phyloP scores from a whole-genome alignment of 2,113 vertebrate species.

The Lepisosteus osseus region DNA sequence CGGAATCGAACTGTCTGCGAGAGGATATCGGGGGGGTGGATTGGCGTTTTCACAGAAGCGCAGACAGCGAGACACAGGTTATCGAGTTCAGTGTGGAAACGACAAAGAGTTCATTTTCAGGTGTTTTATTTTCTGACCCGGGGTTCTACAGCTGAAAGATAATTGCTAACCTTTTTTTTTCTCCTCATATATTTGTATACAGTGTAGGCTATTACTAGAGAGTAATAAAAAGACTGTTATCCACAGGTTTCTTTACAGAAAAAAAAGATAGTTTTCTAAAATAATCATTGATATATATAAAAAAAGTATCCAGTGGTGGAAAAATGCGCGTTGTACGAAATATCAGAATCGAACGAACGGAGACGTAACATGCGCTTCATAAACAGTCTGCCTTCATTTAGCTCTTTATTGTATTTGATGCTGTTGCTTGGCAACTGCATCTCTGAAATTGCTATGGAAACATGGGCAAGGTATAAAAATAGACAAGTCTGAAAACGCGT shows the following conservation, averaged over 20 bases:
- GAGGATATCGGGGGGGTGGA: background rate
- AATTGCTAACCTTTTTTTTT: background rate
- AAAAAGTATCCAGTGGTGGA: too few species aligned
- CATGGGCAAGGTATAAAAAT: constrained; percentile 66
- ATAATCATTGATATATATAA: too few species aligned
- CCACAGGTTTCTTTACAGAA: too few species aligned
- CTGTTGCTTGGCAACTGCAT: constrained; percentile 82
- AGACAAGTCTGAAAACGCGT: constrained; percentile 50
- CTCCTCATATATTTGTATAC: too few species aligned
- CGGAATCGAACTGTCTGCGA: background rate
- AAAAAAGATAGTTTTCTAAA: too few species aligned
- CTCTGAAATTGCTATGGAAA: constrained; percentile 72
- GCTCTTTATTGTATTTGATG: constrained; percentile 66
- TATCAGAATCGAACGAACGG: background rate
- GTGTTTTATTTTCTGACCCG: too few species aligned
- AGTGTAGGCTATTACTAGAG: too few species aligned
- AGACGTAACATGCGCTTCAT: constrained; percentile 16
- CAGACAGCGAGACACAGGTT: background rate
- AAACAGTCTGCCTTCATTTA: constrained; percentile 49
- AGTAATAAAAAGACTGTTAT: too few species aligned
- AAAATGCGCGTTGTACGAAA: too few species aligned
- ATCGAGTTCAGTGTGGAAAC: too few species aligned
- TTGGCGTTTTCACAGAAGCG: background rate
- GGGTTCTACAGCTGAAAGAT: too few species aligned
- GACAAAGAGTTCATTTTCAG: background rate